These are phyloP conservation scores for Volucella bombylans DNA, from an alignment of 2,888 invertebrate genomes.

Conservation along the genomic window DNA sequence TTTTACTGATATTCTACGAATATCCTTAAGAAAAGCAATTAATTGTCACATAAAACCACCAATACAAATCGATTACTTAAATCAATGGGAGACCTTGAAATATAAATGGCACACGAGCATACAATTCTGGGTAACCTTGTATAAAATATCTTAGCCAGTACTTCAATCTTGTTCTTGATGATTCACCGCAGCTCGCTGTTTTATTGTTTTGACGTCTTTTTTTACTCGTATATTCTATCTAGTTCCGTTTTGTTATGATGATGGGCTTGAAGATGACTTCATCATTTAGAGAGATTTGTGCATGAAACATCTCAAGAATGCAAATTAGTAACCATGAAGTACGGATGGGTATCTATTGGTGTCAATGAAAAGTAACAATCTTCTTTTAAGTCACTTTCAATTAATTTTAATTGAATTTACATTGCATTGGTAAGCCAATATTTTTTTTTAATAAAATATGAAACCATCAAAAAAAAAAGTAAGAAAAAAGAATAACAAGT, in stretches of 20 bases:
- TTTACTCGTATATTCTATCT: neutral
- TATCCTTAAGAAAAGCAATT: constrained; percentile 33
- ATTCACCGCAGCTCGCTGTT: constrained; percentile 16
- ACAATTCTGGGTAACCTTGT: constrained; percentile 4
- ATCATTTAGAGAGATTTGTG: constrained; percentile 8
- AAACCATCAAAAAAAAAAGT: constrained; percentile 12
- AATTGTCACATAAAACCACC: neutral
- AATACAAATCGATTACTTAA: constrained; percentile 8
- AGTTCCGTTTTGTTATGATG: constrained; percentile 28
- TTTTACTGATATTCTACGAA: constrained; percentile 20
- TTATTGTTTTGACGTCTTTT: neutral
- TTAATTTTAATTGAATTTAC: constrained; percentile 11
- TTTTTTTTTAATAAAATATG: constrained; percentile 11
- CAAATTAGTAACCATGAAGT: constrained; percentile 25
- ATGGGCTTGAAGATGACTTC: constrained; percentile 7
- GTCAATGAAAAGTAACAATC: constrained; percentile 35
- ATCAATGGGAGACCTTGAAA: neutral
- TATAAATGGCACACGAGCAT: neutral
- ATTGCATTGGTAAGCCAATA: neutral
- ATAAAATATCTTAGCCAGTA: constrained; percentile 1
- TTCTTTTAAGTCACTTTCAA: constrained; percentile 12
- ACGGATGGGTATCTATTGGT: neutral
- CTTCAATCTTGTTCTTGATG: constrained; percentile 18
- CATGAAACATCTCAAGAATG: constrained; percentile 34
- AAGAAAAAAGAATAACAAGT: constrained; percentile 23